A percentile compares a stretch with the other conserved stretches of the same genome.
Evolutionary conservation across 2,888 invertebrate genomes (phyloP).

Genomic region (Chironomus tentans): DNA sequence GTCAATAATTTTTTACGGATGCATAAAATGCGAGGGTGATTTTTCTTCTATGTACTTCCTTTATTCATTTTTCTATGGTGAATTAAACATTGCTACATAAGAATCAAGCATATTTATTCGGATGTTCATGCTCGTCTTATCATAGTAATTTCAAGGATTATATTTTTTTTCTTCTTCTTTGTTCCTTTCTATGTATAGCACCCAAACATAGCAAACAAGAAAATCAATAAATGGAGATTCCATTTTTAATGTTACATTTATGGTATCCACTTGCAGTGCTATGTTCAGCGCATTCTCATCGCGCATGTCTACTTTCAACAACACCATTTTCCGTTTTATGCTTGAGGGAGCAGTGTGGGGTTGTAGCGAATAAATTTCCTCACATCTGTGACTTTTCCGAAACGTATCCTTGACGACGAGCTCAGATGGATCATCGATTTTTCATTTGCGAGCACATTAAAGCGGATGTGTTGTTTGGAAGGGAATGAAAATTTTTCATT

Average conservation of each 20-base stretch:
- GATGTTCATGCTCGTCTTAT: too few relatives aligned
- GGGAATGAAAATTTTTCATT: neutral
- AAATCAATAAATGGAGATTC: constrained; percentile 10
- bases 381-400: constrained; percentile 13
- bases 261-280: neutral
- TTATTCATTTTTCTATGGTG: neutral
- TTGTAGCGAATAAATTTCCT: constrained; percentile 18
- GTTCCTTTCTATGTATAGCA: neutral
- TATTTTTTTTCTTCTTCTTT: too few relatives aligned
- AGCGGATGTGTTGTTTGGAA: neutral
- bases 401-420: constrained; percentile 17
- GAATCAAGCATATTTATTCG: too few relatives aligned
- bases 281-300: neutral
- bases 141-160: too few relatives aligned
- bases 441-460: constrained; percentile 6
- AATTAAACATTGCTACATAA: too few relatives aligned
- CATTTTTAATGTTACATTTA: neutral
- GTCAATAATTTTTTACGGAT: constrained; percentile 20
- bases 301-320: constrained; percentile 2
- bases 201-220: neutral
- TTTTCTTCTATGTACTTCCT: neutral
- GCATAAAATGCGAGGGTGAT: constrained; percentile 19
- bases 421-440: constrained; percentile 18
- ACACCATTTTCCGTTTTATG: constrained; percentile 14
- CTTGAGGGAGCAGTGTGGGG: neutral